Conservation (phyloP, 2,113 vertebrate species). For the Oreochromis aureus region DNA sequence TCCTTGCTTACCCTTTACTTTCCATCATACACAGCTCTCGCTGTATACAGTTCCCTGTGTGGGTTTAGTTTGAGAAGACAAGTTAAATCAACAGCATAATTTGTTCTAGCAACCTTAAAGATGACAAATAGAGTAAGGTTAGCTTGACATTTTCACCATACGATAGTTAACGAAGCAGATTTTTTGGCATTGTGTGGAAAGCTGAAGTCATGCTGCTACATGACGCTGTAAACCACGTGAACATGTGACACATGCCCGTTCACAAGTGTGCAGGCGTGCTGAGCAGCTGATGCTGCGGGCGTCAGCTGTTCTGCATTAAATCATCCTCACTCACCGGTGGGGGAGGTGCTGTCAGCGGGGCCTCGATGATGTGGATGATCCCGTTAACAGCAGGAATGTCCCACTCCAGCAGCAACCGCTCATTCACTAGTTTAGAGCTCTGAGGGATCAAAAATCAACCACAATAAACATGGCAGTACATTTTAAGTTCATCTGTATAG, state of each 20-base stretch:
- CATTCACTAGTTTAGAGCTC: conserved; percentile 74
- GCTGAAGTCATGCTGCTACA: not conserved
- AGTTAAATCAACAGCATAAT: not conserved
- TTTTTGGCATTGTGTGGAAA: not conserved
- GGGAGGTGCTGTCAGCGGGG: conserved; percentile 75
- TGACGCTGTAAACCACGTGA: not conserved
- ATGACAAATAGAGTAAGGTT: not conserved
- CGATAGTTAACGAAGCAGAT: not conserved
- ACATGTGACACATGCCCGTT: not conserved
- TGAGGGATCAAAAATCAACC: conserved; percentile 22
- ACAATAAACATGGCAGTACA: not conserved
- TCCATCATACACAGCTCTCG: not conserved
- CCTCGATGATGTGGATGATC: conserved; percentile 85
- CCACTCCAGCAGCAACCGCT: conserved; percentile 78
- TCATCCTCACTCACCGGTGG: conserved; percentile 49
- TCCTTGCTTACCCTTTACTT: not conserved
- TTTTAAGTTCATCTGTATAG: not conserved
- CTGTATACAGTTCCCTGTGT: not conserved
- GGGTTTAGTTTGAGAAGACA: not conserved
- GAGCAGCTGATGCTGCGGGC: not conserved
- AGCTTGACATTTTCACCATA: not conserved
- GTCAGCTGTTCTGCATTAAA: not conserved
- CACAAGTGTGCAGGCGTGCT: not conserved
- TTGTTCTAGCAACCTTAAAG: not conserved
- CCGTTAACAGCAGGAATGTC: conserved; percentile 88